Percentiles rank a stretch among this genome's conserved stretches.
phyloP scores from a whole-genome alignment of 2,888 invertebrate genomes.

The Sipha maydis region DNA sequence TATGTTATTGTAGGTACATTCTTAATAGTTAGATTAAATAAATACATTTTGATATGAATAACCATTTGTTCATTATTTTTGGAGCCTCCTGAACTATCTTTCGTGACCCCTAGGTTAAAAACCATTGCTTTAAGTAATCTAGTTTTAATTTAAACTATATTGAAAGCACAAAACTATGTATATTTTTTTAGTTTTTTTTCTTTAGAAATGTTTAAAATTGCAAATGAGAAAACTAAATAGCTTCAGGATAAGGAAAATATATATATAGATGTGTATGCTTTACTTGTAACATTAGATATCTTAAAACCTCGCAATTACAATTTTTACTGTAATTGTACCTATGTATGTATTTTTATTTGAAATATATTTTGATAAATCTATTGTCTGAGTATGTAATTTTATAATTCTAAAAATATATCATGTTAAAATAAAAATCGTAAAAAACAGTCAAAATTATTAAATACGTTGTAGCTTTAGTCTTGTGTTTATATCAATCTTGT shows the following conservation, averaged over 20 bases:
- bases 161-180: not conserved
- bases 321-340: not conserved
- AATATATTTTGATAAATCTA: not conserved
- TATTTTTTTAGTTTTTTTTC: not conserved
- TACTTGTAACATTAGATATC: not conserved
- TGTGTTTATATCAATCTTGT: not conserved
- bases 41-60: too few relatives aligned
- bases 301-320: slow-evolving; percentile 15
- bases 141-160: slow-evolving; percentile 42
- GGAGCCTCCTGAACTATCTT: too few relatives aligned
- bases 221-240: slow-evolving; percentile 32
- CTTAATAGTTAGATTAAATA: too few relatives aligned
- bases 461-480: slow-evolving; percentile 10
- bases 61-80: too few relatives aligned
- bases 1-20: too few relatives aligned
- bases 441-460: slow-evolving; percentile 31
- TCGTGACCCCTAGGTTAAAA: too few relatives aligned
- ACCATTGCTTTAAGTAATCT: too few relatives aligned
- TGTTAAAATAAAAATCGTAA: not conserved
- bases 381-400: slow-evolving; percentile 11
- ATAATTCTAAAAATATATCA: slow-evolving; percentile 6
- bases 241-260: not conserved
- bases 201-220: slow-evolving; percentile 5
- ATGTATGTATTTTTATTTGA: slow-evolving; percentile 1
- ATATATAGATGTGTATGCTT: not conserved